These are phyloP conservation scores for Latrodectus elegans DNA, from an alignment of 2,888 invertebrate species.

Conservation along the genomic window DNA sequence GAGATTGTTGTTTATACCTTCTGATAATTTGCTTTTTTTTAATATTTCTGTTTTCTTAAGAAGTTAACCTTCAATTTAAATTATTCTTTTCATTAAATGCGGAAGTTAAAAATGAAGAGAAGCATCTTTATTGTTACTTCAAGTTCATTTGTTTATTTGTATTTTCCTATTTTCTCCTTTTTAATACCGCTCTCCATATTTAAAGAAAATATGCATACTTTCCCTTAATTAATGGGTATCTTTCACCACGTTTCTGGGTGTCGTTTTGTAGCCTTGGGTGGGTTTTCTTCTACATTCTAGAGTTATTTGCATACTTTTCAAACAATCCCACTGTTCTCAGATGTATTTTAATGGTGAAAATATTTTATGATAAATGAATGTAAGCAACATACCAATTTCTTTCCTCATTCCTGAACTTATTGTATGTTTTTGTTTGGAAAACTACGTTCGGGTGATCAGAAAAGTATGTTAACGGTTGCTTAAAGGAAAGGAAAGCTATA, in stretches of 20 bases:
- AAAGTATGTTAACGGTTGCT: background rate
- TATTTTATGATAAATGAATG: background rate
- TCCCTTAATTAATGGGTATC: background rate
- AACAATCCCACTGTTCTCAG: background rate
- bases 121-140: too few relatives aligned
- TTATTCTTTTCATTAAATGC: too few relatives aligned
- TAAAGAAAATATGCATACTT: too few relatives aligned
- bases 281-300: conserved; percentile 6
- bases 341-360: background rate
- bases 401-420: background rate
- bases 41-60: too few relatives aligned
- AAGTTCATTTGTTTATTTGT: too few relatives aligned
- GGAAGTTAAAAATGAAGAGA: too few relatives aligned
- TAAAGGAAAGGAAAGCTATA: background rate
- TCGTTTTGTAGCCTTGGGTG: conserved; percentile 44
- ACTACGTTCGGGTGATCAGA: background rate
- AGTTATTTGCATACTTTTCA: conserved; percentile 32
- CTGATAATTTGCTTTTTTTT: too few relatives aligned
- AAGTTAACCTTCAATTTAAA: too few relatives aligned
- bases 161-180: too few relatives aligned
- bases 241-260: conserved; percentile 26
- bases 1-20: too few relatives aligned
- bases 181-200: too few relatives aligned
- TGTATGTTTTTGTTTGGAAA: background rate
- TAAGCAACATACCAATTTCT: background rate